These are phyloP conservation scores for Nemopilema nomurai DNA, from an alignment of 30 jellyfish, hydroid and myxozoan genomes.

Conservation along the genomic window DNA sequence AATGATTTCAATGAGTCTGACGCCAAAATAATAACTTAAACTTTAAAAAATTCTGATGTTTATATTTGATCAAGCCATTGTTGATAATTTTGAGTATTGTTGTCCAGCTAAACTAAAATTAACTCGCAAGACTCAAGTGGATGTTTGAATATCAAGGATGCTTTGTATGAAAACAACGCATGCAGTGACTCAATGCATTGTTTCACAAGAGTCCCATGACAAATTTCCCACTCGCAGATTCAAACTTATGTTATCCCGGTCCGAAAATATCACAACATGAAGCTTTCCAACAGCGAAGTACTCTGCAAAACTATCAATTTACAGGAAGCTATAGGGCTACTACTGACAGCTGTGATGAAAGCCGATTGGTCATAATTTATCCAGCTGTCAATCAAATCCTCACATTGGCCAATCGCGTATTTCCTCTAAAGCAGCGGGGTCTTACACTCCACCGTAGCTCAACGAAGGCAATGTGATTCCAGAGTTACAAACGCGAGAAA, in stretches of 20 bases:
- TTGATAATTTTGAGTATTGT: too few relatives aligned
- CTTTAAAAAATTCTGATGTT: too few relatives aligned
- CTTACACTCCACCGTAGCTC: constrained; percentile 18
- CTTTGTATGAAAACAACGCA: not conserved
- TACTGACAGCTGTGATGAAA: constrained; percentile 19
- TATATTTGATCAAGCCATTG: too few relatives aligned
- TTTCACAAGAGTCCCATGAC: not conserved
- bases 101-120: constrained; percentile 32
- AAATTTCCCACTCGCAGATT: not conserved
- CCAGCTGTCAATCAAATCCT: constrained; percentile 43
- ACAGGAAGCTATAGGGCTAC: constrained; percentile 50
- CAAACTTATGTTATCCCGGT: constrained; percentile 29
- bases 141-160: not conserved
- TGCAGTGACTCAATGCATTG: not conserved
- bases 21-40: too few relatives aligned
- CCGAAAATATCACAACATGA: constrained; percentile 57
- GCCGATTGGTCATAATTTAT: constrained; percentile 32
- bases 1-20: too few relatives aligned
- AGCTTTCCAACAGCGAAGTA: constrained; percentile 42
- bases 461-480: not conserved
- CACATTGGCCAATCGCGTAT: constrained; percentile 32
- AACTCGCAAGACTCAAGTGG: not conserved
- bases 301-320: constrained; percentile 30
- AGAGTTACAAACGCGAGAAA: not conserved
- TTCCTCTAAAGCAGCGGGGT: constrained; percentile 43